A percentile compares a stretch with the other conserved stretches of the same genome.
Evolutionary conservation across 2,113 vertebrate species (phyloP).

Genomic region (Lepus europaeus): DNA sequence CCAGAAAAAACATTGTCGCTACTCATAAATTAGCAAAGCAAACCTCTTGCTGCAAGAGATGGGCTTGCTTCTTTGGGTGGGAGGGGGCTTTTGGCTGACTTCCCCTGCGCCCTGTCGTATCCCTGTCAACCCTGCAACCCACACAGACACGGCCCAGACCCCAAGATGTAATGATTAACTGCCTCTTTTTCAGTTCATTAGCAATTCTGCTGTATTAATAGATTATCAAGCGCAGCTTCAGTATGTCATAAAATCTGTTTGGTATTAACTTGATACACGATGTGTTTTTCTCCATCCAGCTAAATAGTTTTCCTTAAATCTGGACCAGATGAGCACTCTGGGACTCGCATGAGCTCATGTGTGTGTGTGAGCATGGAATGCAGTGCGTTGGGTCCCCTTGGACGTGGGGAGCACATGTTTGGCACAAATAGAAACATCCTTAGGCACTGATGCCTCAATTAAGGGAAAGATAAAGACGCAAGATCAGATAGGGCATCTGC

Average conservation of each 20-base stretch:
- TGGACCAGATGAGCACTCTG: conserved; percentile 88
- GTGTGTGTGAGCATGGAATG: conserved; percentile 85
- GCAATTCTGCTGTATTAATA: conserved; percentile 80
- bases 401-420: conserved; percentile 75
- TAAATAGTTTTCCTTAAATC: conserved; percentile 88
- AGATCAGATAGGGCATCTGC: conserved; percentile 69
- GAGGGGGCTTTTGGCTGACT: conserved; percentile 59
- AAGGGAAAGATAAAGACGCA: conserved; percentile 73
- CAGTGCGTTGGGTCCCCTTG: conserved; percentile 74
- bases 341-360: conserved; percentile 89
- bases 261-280: conserved; percentile 90
- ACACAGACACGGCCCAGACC: conserved; percentile 74
- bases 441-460: conserved; percentile 74
- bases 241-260: conserved; percentile 89
- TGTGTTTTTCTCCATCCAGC: conserved; percentile 88
- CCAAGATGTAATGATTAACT: conserved; percentile 78
- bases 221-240: conserved; percentile 87
- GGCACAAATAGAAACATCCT: conserved; percentile 72
- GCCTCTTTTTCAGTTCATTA: conserved; percentile 86
- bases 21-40: conserved; percentile 78
- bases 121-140: conserved; percentile 58
- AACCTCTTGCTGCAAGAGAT: conserved; percentile 63
- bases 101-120: conserved; percentile 68
- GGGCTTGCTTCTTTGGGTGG: conserved; percentile 55
- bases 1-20: conserved; percentile 60